Evolutionary conservation across 2,888 invertebrate species (phyloP).

Genomic region (Cylindroiulus punctatus): DNA sequence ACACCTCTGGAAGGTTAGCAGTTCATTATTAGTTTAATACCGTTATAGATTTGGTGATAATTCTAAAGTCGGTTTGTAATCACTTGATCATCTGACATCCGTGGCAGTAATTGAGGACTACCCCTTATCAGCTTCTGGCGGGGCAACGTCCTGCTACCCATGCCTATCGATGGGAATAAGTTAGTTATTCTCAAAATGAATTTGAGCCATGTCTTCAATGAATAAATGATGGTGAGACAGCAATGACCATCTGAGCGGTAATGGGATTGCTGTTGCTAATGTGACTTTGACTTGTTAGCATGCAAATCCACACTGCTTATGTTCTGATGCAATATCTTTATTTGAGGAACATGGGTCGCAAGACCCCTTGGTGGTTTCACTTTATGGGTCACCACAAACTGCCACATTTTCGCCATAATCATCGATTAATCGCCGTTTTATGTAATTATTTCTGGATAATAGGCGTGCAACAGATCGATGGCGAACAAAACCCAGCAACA

Average conservation of each 20-base stretch:
- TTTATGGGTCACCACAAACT: not conserved
- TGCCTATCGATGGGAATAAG: not conserved
- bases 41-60: not conserved
- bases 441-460: slow-evolving; percentile 11
- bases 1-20: not conserved
- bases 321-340: not conserved
- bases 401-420: not conserved
- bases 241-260: not conserved
- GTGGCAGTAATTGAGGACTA: no score
- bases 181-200: not conserved
- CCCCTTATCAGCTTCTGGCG: not conserved
- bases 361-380: not conserved
- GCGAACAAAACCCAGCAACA: not conserved
- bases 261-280: not conserved
- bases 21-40: not conserved
- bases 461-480: not conserved
- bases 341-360: not conserved
- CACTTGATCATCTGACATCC: not conserved
- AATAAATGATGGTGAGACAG: no score
- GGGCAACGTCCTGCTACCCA: not conserved
- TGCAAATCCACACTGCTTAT: no score
- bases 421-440: slow-evolving; percentile 5
- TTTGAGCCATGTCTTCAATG: no score
- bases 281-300: no score
- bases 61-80: not conserved